A percentile compares a stretch with the other conserved stretches of the same genome.
These are phyloP conservation scores for Chesias legatella DNA, from an alignment of 2,888 invertebrate genomes.

Conservation along the genomic window DNA sequence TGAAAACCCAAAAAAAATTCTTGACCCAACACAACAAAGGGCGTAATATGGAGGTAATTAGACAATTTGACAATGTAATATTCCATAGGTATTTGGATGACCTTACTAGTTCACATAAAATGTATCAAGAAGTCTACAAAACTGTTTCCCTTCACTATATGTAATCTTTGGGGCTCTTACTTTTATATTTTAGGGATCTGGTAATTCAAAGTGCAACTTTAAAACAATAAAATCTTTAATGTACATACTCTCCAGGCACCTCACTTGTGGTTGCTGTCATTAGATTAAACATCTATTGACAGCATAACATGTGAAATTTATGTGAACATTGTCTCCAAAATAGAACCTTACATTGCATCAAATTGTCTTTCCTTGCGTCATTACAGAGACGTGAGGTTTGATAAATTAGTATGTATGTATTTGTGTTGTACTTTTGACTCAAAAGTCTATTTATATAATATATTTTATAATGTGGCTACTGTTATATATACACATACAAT, in stretches of 20 bases:
- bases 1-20: constrained; percentile 62
- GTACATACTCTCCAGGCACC: constrained; percentile 1
- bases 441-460: constrained; percentile 3
- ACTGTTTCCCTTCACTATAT: neutral
- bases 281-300: constrained; percentile 28
- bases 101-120: constrained; percentile 50
- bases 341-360: constrained; percentile 60
- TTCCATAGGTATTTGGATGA: constrained; percentile 57
- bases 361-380: constrained; percentile 55
- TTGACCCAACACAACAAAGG: constrained; percentile 32
- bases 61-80: constrained; percentile 60
- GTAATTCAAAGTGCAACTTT: neutral
- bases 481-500: constrained; percentile 1
- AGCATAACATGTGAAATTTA: constrained; percentile 48
- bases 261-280: constrained; percentile 47
- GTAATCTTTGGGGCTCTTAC: neutral
- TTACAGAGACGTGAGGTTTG: constrained; percentile 39
- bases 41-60: constrained; percentile 52
- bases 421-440: constrained; percentile 4
- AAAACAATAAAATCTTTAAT: neutral
- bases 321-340: constrained; percentile 59
- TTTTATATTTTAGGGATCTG: neutral
- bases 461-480: neutral
- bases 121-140: neutral
- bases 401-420: constrained; percentile 1